A percentile compares a stretch with the other conserved stretches of the same genome.
Conservation (phyloP, 2,797 vertebrate species). For the Threskiornis aethiopicus region DNA sequence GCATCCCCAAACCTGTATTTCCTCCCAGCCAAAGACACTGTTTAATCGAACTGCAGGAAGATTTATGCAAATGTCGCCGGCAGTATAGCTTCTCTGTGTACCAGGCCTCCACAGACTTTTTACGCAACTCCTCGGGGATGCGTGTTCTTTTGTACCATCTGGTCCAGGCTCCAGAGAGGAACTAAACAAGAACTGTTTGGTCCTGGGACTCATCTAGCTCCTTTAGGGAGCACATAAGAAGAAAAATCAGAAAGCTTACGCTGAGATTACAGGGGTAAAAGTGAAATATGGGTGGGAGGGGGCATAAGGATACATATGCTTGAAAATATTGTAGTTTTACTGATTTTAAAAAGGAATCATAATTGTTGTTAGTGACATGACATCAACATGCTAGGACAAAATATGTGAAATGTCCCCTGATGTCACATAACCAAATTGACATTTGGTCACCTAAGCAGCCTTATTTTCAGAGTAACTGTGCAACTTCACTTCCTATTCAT, state of each 20-base stretch:
- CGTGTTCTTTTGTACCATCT: constrained; percentile 15
- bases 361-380: background rate
- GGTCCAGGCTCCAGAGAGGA: background rate
- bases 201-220: background rate
- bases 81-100: background rate
- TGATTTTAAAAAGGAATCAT: background rate
- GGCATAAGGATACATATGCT: background rate
- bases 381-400: background rate
- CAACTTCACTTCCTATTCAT: background rate
- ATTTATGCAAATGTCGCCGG: background rate
- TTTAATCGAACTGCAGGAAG: background rate
- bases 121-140: background rate
- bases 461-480: background rate
- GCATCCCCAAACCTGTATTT: background rate
- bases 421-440: background rate
- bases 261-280: background rate
- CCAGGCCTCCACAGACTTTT: background rate
- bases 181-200: constrained; percentile 12
- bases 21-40: background rate
- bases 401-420: background rate
- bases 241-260: background rate
- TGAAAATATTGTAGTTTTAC: background rate
- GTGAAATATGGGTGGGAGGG: background rate
- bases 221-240: background rate
- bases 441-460: background rate